Conservation (phyloP, 2,888 invertebrate genomes). For the Perdita meconis region DNA sequence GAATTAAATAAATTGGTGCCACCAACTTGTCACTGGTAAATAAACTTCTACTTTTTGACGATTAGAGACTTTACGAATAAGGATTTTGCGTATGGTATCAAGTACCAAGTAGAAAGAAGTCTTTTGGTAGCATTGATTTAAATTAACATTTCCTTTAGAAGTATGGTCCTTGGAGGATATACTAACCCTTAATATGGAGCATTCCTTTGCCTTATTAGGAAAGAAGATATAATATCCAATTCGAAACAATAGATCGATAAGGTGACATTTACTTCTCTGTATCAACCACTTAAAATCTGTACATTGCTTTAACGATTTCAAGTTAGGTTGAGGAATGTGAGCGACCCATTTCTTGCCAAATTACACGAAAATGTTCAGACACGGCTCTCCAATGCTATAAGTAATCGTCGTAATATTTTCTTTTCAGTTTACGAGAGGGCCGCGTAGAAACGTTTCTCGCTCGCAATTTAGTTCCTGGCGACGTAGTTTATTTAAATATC, state of each 20-base stretch:
- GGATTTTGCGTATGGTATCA: not conserved
- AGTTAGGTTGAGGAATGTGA: constrained; percentile 21
- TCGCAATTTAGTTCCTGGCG: constrained; percentile 98
- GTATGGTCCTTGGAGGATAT: constrained; percentile 59
- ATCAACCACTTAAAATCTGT: constrained; percentile 25
- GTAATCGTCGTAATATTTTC: constrained; percentile 59
- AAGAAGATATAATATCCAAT: constrained; percentile 62
- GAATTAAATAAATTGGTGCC: constrained; percentile 98
- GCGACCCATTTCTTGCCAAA: constrained; percentile 11
- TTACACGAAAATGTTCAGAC: not conserved
- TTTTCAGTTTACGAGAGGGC: constrained; percentile 92
- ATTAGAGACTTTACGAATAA: constrained; percentile 17
- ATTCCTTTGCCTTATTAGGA: constrained; percentile 58
- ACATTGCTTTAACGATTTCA: not conserved
- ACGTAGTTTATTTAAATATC: constrained; percentile 95
- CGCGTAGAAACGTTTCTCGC: constrained; percentile 95
- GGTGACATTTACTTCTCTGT: constrained; percentile 55
- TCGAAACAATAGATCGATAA: constrained; percentile 51
- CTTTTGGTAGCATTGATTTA: constrained; percentile 36
- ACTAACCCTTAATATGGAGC: constrained; percentile 52
- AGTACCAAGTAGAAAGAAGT: constrained; percentile 6
- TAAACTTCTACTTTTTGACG: constrained; percentile 28
- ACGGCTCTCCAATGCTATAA: not conserved
- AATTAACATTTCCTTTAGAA: constrained; percentile 58
- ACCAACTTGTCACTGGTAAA: constrained; percentile 96